Percentiles rank a stretch among this genome's conserved stretches.
Conservation (phyloP, 2,113 vertebrate species). For the Cottus gobio region DNA sequence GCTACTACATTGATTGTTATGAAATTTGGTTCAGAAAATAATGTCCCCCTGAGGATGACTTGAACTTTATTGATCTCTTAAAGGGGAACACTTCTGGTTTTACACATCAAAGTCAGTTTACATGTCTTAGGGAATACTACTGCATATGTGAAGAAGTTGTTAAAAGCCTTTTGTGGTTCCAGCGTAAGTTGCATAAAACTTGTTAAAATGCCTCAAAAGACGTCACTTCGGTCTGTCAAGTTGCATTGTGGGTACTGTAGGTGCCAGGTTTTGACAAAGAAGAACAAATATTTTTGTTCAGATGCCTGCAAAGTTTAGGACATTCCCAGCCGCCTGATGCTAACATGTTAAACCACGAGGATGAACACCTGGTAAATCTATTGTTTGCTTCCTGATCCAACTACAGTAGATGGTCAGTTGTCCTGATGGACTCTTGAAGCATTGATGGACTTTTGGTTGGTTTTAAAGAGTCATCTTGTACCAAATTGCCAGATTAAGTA, state of each 20-base stretch:
- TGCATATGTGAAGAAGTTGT: not conserved
- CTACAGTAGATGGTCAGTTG: not conserved
- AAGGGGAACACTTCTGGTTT: not conserved
- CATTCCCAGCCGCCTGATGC: not conserved
- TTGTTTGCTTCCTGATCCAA: not conserved
- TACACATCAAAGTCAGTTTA: slow-evolving; percentile 33
- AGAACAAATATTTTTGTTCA: not conserved
- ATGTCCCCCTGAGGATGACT: not conserved
- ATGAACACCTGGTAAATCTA: not conserved
- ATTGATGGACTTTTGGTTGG: not conserved
- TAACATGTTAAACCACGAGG: not conserved
- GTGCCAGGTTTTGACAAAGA: not conserved
- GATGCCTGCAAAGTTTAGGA: not conserved
- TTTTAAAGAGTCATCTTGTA: not conserved
- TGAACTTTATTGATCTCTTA: not conserved
- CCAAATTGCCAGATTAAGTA: not conserved
- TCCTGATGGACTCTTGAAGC: not conserved
- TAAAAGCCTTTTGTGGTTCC: not conserved
- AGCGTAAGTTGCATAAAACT: not conserved
- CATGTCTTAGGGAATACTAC: not conserved
- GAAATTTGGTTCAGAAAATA: not conserved
- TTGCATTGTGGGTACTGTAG: not conserved
- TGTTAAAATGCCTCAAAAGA: not conserved
- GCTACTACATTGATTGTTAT: not conserved
- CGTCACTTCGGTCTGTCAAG: not conserved